phyloP scores from a whole-genome alignment of 2,888 invertebrate genomes.

The Eupithecia subumbrata region DNA sequence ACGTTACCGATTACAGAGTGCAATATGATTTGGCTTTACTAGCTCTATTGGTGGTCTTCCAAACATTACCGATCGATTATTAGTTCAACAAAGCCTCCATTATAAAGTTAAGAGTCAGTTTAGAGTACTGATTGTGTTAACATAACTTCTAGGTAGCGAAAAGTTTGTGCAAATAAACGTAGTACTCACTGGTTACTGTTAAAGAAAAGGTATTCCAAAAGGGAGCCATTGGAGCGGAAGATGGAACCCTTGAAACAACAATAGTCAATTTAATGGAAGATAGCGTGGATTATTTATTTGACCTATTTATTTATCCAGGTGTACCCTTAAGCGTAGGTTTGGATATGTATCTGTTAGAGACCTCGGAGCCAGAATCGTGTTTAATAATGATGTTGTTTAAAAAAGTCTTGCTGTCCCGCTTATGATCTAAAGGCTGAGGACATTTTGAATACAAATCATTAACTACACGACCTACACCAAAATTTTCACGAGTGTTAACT shows the following conservation, averaged over 20 bases:
- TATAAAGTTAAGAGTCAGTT: constrained; percentile 4
- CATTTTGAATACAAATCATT: too few relatives aligned
- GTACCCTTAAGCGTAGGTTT: not conserved
- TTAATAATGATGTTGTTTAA: too few relatives aligned
- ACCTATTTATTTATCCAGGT: constrained; percentile 9
- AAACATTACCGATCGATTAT: not conserved
- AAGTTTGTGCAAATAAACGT: constrained; percentile 23
- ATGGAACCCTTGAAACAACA: constrained; percentile 26
- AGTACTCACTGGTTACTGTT: constrained; percentile 13
- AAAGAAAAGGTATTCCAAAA: constrained; percentile 33
- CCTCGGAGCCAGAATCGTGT: not conserved
- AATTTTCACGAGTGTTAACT: not conserved
- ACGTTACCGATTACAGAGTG: constrained; percentile 7
- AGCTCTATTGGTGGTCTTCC: constrained; percentile 16
- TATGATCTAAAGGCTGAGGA: too few relatives aligned
- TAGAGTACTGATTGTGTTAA: not conserved
- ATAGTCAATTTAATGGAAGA: constrained; percentile 32
- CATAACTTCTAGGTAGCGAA: not conserved
- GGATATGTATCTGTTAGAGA: not conserved
- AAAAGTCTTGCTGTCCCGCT: too few relatives aligned
- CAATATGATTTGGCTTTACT: constrained; percentile 16
- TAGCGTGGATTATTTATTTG: constrained; percentile 22
- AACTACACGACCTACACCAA: too few relatives aligned
- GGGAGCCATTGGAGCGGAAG: constrained; percentile 29
- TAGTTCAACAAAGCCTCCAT: constrained; percentile 11